Evolutionary conservation across 2,113 vertebrate genomes (phyloP).

Genomic region (Callipepla squamata): DNA sequence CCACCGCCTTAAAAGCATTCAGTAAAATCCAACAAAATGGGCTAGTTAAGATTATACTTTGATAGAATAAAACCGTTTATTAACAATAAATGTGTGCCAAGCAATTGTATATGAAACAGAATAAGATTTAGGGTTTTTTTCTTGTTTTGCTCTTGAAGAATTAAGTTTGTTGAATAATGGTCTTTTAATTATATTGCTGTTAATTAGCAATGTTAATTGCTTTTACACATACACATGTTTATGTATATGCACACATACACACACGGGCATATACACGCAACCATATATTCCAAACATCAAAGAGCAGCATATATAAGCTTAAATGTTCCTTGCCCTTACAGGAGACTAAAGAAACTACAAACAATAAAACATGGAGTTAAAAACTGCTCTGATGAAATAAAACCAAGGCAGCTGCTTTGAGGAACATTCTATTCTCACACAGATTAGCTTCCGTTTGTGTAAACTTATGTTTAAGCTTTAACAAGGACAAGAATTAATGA

Average conservation of each 20-base stretch:
- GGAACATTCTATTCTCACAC: neutral
- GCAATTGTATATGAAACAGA: neutral
- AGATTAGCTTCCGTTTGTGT: neutral
- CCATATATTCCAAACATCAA: neutral
- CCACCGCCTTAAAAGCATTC: neutral
- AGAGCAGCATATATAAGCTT: neutral
- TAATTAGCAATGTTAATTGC: neutral
- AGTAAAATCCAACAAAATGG: neutral
- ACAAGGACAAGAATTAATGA: neutral
- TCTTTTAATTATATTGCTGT: neutral
- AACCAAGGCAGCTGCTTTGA: neutral
- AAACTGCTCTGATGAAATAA: constrained; percentile 27
- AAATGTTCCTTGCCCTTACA: neutral
- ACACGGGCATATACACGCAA: rapidly evolving
- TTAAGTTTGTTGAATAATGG: neutral
- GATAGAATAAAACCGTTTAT: neutral
- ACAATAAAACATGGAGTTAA: neutral
- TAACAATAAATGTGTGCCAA: neutral
- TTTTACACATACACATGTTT: neutral
- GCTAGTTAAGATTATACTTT: neutral
- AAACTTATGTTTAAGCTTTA: neutral
- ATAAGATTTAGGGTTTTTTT: neutral
- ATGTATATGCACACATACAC: rapidly evolving
- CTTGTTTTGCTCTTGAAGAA: neutral
- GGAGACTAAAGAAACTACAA: neutral